Base-by-base conservation (phyloP, 2,888 invertebrate genomes). In the Aspidiotus destructor region DNA sequence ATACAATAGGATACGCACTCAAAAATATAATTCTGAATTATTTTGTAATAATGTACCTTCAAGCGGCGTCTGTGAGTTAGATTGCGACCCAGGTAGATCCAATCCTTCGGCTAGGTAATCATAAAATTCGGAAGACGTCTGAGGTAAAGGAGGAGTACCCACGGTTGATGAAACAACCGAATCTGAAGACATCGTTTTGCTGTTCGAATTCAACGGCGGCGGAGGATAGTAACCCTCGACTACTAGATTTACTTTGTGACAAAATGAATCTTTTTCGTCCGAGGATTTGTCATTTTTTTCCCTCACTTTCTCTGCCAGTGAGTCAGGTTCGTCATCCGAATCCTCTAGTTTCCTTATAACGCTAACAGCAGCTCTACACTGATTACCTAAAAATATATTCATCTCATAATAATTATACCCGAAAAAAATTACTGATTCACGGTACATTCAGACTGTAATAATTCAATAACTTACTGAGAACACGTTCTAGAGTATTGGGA, bases 401-500 rank as follows among this genome's bases (percentile, higher is more conserved):
- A 60, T 16, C 3, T 7, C 42, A 61, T 2, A 61, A 3, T 28
- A 5, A 28, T 28, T 3, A 5, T 1, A 5, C 5, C 28, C 5
- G 28, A 28, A 28, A 28, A 28, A 28, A 28, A 28, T 28, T 28
- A 28, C 28, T 28, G 1, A 1, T 5, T 28, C 5, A 28, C 28
- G 5, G 28, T 28, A 28, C 28, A 28, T 28, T 28, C 28, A 28
- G 28, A 5, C 28, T 28, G 28, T 28, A 28, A 28, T 28, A 28
- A 2, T 17, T n/a, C 11, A 11, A 57, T 15, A 7, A 9, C 64
- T 64, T 64, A 64, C 64, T 87, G 79, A 92, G 83, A 72, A 89
- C 82, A 74, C 85, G 86, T 74, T 89, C 86, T 71, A 92, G 82
- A 73, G 88, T 85, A 74, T 87, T 85, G 76, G 87, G 86, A 78